Evolutionary conservation across 1,140 invertebrate genomes (phyloP).

Genomic region (Ganaspis sp.): DNA sequence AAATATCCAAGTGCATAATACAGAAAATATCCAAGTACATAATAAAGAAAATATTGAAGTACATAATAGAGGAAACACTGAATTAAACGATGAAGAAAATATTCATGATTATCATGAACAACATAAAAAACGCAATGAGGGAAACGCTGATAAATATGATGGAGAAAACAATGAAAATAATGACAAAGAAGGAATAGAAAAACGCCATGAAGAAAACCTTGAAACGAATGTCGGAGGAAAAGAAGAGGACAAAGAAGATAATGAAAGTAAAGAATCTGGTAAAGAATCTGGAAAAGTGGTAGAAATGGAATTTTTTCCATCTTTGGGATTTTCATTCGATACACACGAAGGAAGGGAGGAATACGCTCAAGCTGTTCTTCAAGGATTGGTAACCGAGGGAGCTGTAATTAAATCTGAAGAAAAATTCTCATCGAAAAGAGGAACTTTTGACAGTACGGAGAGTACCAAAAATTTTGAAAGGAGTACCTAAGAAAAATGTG

Average conservation of each 20-base stretch:
- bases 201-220: neutral
- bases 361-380: conserved; percentile 66
- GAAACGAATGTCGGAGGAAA: neutral
- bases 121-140: neutral
- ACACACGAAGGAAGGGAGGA: conserved; percentile 63
- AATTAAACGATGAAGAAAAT: neutral
- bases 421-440: conserved; percentile 36
- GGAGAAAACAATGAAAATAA: neutral
- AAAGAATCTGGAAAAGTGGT: conserved; percentile 58
- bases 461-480: conserved; percentile 8
- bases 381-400: conserved; percentile 59
- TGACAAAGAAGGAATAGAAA: neutral
- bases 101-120: neutral
- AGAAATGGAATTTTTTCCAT: conserved; percentile 69
- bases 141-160: neutral
- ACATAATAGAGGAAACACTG: neutral
- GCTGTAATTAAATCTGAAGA: conserved; percentile 20
- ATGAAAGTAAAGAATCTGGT: neutral
- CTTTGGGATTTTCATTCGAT: conserved; percentile 67
- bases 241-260: neutral
- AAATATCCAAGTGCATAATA: too few relatives aligned
- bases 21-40: neutral
- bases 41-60: neutral
- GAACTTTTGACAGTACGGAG: conserved; percentile 16
- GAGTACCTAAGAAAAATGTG: neutral